Evolutionary conservation across 1,140 invertebrate species (phyloP).

Genomic region (Bombus ignitus): DNA sequence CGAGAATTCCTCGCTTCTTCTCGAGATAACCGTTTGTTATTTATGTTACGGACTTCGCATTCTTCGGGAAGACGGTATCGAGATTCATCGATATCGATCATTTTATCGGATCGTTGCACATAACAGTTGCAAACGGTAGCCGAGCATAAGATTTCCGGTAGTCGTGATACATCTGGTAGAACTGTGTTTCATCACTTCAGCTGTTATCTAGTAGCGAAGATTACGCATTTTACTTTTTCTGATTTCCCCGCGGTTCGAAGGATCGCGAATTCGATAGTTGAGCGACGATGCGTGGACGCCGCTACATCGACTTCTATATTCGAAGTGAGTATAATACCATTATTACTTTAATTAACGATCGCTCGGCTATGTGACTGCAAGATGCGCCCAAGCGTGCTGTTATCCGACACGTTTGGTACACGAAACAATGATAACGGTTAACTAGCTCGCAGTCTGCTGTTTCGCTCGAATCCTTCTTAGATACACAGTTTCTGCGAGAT

Average conservation of each 20-base stretch:
- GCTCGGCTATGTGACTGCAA: slow-evolving; percentile 42
- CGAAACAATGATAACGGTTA: slow-evolving; percentile 33
- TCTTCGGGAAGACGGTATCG: not conserved
- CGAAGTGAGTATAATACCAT: slow-evolving; percentile 53
- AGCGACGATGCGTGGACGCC: slow-evolving; percentile 65
- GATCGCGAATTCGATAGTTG: slow-evolving; percentile 14
- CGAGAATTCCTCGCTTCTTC: slow-evolving; percentile 34
- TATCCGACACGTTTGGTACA: slow-evolving; percentile 6
- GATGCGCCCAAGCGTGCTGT: slow-evolving; percentile 49
- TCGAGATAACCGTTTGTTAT: not conserved
- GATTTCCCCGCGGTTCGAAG: slow-evolving; percentile 9
- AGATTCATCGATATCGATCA: not conserved
- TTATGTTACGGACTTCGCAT: no score
- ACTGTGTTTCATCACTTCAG: not conserved
- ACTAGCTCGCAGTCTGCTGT: not conserved
- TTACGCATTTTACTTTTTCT: not conserved
- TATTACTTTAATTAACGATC: slow-evolving; percentile 71
- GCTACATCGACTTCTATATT: slow-evolving; percentile 50
- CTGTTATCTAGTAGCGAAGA: not conserved
- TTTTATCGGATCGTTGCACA: not conserved
- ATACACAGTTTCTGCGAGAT: not conserved
- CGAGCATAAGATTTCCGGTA: slow-evolving; percentile 42
- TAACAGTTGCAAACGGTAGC: not conserved
- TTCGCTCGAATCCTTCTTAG: not conserved
- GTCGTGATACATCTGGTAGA: not conserved